A percentile compares a stretch with the other conserved stretches of the same genome.
These are phyloP conservation scores for Cyphomyrus plagiostoma DNA, from an alignment of 2,113 vertebrate genomes.

Conservation along the genomic window DNA sequence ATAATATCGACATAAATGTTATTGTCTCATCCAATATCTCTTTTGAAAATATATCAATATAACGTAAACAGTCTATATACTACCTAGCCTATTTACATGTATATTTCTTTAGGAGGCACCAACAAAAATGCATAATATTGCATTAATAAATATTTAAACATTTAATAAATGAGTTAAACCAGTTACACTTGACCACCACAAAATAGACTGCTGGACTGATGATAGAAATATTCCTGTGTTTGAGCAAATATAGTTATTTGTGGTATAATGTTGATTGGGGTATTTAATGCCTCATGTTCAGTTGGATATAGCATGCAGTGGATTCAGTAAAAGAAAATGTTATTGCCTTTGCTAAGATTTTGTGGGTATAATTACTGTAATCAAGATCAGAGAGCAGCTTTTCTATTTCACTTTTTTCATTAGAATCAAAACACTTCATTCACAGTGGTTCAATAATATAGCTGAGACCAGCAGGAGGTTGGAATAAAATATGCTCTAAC, in stretches of 20 bases:
- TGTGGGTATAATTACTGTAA: constrained; percentile 15
- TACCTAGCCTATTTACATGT: not conserved
- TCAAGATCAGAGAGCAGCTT: constrained; percentile 6
- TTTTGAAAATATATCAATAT: not conserved
- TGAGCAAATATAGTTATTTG: not conserved
- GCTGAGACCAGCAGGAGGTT: not conserved
- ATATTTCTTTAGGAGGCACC: not conserved
- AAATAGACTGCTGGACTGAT: not conserved
- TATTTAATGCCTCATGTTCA: not conserved
- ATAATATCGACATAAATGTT: not conserved
- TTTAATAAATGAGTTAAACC: not conserved
- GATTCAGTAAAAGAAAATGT: not conserved
- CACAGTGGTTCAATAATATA: constrained; percentile 8
- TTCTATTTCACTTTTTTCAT: not conserved
- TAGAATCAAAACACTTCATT: not conserved
- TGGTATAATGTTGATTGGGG: not conserved
- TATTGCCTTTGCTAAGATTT: not conserved
- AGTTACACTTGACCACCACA: not conserved
- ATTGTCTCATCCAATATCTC: not conserved
- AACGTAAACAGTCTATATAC: not conserved
- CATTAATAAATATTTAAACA: too few species aligned
- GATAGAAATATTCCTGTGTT: not conserved
- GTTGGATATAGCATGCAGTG: not conserved
- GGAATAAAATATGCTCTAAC: not conserved
- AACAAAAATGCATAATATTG: not conserved